Conservation (phyloP, 2,888 invertebrate species). For the Spilarctia lutea region DNA sequence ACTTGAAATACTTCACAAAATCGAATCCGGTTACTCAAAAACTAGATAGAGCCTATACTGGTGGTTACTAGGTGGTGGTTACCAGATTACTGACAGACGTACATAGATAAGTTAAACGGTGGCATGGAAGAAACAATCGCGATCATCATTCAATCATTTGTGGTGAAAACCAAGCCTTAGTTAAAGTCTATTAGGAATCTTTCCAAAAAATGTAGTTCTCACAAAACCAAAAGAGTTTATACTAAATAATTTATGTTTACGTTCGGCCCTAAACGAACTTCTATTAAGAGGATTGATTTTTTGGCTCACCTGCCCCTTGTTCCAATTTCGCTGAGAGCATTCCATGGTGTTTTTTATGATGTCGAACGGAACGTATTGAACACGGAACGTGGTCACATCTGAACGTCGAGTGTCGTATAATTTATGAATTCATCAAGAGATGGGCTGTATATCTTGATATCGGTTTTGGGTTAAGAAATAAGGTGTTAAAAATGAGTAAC, state of each 20-base stretch:
- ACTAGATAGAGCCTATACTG: no score
- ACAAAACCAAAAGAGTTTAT: not conserved
- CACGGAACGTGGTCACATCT: slow-evolving; percentile 46
- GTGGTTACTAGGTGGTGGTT: no score
- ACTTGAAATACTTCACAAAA: no score
- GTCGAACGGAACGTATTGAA: slow-evolving; percentile 28
- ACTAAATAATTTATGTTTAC: slow-evolving; percentile 18
- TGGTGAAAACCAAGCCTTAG: not conserved
- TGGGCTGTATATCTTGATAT: slow-evolving; percentile 41
- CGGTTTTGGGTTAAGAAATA: slow-evolving; percentile 26
- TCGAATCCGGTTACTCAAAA: no score
- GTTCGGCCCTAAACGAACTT: slow-evolving; percentile 23
- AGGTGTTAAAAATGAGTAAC: slow-evolving; percentile 21
- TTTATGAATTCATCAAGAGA: slow-evolving; percentile 43
- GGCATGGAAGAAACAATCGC: not conserved
- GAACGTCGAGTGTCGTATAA: slow-evolving; percentile 39
- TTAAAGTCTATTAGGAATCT: not conserved
- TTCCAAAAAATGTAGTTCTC: not conserved
- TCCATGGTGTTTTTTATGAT: slow-evolving; percentile 44
- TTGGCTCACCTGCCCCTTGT: slow-evolving; percentile 54
- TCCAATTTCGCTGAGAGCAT: slow-evolving; percentile 61
- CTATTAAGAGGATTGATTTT: slow-evolving; percentile 55
- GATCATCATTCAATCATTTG: not conserved
- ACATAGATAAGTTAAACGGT: not conserved
- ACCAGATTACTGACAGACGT: no score